phyloP scores from a whole-genome alignment of 1,140 invertebrate species.

The Mycetomoellerius zeteki region DNA sequence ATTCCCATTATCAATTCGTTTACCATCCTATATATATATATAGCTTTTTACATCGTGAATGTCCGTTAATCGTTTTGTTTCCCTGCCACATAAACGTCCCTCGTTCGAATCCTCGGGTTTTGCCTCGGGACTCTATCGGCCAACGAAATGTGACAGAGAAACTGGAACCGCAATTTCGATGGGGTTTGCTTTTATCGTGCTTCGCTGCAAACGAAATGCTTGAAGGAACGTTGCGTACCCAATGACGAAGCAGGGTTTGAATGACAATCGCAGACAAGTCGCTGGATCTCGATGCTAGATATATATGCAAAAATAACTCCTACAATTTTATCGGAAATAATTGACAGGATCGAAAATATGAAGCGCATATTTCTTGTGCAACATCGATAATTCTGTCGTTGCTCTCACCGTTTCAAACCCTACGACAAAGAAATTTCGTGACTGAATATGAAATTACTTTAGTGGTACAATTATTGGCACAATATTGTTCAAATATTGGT shows the following conservation, averaged over 20 bases:
- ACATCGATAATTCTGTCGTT: not conserved
- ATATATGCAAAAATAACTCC: not conserved
- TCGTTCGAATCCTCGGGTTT: slow-evolving; percentile 68
- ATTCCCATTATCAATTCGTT: slow-evolving; percentile 21
- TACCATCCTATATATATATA: slow-evolving; percentile 45
- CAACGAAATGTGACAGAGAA: slow-evolving; percentile 67
- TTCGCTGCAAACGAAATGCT: slow-evolving; percentile 50
- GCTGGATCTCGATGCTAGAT: not conserved
- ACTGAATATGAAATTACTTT: not conserved
- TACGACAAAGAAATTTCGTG: slow-evolving; percentile 25
- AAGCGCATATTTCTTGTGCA: not conserved
- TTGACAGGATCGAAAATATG: not conserved
- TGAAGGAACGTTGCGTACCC: slow-evolving; percentile 17
- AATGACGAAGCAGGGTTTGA: slow-evolving; percentile 26
- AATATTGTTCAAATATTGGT: no score
- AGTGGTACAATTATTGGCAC: no score
- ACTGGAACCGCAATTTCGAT: slow-evolving; percentile 44
- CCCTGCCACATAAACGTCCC: slow-evolving; percentile 64
- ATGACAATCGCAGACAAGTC: not conserved
- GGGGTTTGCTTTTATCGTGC: slow-evolving; percentile 53
- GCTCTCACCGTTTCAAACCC: slow-evolving; percentile 14
- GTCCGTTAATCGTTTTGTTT: slow-evolving; percentile 68
- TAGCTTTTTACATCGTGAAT: slow-evolving; percentile 73
- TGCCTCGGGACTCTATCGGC: slow-evolving; percentile 61
- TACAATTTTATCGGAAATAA: not conserved